These are phyloP conservation scores for Melinaea menophilus DNA, from an alignment of 2,888 invertebrate genomes.

Conservation along the genomic window DNA sequence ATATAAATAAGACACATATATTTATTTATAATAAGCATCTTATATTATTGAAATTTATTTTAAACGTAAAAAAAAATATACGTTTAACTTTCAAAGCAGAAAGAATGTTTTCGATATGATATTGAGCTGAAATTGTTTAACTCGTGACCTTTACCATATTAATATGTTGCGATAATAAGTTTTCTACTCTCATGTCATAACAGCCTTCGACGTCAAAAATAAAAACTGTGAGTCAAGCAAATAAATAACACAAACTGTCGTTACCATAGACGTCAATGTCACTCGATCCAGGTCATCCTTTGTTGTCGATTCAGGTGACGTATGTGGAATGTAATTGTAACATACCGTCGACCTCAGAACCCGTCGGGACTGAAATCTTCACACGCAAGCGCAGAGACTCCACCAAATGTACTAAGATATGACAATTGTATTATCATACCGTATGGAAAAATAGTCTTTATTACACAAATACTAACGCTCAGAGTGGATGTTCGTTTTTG, in stretches of 20 bases:
- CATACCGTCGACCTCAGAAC: constrained; percentile 50
- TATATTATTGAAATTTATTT: too few species aligned
- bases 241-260: constrained; percentile 8
- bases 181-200: not conserved
- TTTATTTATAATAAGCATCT: too few species aligned
- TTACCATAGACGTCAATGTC: constrained; percentile 13
- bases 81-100: too few species aligned
- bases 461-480: not conserved
- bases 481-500: constrained; percentile 2
- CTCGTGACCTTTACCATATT: too few species aligned
- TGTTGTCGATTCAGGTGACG: constrained; percentile 56
- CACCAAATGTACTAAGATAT: constrained; percentile 10
- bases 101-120: too few species aligned
- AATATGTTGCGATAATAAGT: constrained; percentile 7
- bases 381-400: constrained; percentile 36
- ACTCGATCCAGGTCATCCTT: constrained; percentile 32
- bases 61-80: too few species aligned
- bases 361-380: constrained; percentile 46
- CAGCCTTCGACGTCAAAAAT: constrained; percentile 7
- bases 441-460: constrained; percentile 9
- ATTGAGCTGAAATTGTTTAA: too few species aligned
- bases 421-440: constrained; percentile 9
- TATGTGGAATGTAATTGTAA: constrained; percentile 65
- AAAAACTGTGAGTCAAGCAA: constrained; percentile 12
- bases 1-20: too few species aligned